Evolutionary conservation across 1,140 invertebrate species (phyloP).

Genomic region (Drosophila subpulchrella): DNA sequence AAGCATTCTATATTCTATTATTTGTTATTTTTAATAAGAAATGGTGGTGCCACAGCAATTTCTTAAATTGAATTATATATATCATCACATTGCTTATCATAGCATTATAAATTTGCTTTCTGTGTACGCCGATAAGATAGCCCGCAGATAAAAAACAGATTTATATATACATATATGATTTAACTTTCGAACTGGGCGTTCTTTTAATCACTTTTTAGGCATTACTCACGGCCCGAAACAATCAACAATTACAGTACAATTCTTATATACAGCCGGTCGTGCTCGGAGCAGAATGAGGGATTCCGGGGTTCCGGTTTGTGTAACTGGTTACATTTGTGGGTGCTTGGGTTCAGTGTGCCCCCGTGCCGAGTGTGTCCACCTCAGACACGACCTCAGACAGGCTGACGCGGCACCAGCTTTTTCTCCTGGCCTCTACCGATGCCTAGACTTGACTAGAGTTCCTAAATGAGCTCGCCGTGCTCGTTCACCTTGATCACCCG

Average conservation of each 20-base stretch:
- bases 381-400: conserved; percentile 35
- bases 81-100: not conserved
- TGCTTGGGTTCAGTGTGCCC: conserved; percentile 15
- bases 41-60: too few species aligned
- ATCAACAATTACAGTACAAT: conserved; percentile 45
- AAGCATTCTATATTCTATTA: too few species aligned
- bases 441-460: conserved; percentile 54
- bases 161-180: conserved; percentile 2
- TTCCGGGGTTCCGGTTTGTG: conserved; percentile 8
- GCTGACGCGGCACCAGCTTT: conserved; percentile 26
- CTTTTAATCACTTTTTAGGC: conserved; percentile 36
- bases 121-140: conserved; percentile 43
- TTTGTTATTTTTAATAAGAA: too few species aligned
- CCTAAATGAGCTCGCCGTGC: conserved; percentile 78
- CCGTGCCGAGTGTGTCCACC: conserved; percentile 28
- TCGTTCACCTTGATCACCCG: conserved; percentile 83
- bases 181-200: conserved; percentile 32
- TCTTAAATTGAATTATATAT: not conserved
- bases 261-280: conserved; percentile 28
- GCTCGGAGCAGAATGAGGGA: not conserved
- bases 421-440: conserved; percentile 11
- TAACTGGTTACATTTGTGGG: not conserved
- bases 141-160: conserved; percentile 18
- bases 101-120: not conserved
- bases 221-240: conserved; percentile 40